Base-by-base conservation (phyloP, 2,888 invertebrate genomes). In the Lithophane socia region DNA sequence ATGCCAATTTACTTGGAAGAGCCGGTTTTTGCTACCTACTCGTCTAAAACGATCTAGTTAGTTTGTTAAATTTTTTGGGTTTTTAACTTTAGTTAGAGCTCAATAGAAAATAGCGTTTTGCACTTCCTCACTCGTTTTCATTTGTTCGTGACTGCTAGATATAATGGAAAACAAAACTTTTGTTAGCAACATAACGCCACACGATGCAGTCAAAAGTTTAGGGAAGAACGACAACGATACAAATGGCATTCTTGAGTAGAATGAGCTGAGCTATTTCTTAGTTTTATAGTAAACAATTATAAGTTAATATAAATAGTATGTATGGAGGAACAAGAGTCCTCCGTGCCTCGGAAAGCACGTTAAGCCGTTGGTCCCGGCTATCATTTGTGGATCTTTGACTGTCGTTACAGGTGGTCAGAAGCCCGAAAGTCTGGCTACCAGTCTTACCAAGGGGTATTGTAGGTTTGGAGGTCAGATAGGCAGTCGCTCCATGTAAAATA, bases 1-100 rank as follows among this genome's bases (percentile, higher is more conserved):
- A 56, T 18, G 24, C 18, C 60, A 44, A 64, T 85, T 73, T 73
- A 60, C 54, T 56, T n/a, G 49, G 44, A 9, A 37, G 37, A 73
- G 12, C 5, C 13, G 58, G 47, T 47, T 80, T 80, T 73, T 29
- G 29, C 16, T 47, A 29, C 3, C 7, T n/a, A 56, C 5, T 42
- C 16, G 54, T 56, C 16, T 21, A 13, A 47, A 63, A 47, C n/a
- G 12, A 37, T 42, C 13, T 44, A n/a, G 10, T 16, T 29, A 13
- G 60, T 16, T 18, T 29, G 13, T 54, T 16, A 77, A 12, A 16
- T 13, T 29, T 18, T 9, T n/a, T 18, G n/a, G 16, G 1, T 49
- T 21, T 29, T 44, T n/a, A 44, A 54, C 5, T 58, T 24, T 3
- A 7, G 37, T 10, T 18, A 42, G 16, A n/a, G 13, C 3, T 37